phyloP scores from a whole-genome alignment of 2,113 vertebrate genomes.

The Nycticryphes semicollaris region DNA sequence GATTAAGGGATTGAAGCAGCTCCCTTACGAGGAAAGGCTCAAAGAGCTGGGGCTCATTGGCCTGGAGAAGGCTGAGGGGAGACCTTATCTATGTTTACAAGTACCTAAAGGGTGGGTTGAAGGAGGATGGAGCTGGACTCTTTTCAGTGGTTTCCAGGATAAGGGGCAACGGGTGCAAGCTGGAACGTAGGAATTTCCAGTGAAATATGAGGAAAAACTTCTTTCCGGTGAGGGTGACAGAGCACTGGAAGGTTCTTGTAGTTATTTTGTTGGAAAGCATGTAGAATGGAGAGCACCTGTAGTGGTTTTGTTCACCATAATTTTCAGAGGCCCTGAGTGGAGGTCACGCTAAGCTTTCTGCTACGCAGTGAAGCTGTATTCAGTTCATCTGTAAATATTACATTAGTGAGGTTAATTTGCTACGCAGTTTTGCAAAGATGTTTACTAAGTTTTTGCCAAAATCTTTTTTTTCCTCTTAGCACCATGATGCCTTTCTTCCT shows the following conservation, averaged over 20 bases:
- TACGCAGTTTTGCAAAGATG: not conserved
- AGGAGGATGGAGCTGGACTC: too few relatives aligned
- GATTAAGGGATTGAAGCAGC: too few relatives aligned
- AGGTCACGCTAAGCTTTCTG: not conserved
- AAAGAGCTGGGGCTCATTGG: too few relatives aligned
- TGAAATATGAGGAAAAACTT: too few relatives aligned
- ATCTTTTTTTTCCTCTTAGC: not conserved
- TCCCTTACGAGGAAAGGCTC: too few relatives aligned
- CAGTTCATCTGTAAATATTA: not conserved
- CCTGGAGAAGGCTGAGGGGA: too few relatives aligned
- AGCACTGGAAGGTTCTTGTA: not conserved
- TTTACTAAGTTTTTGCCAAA: not conserved
- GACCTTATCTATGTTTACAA: too few relatives aligned
- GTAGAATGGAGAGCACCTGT: not conserved
- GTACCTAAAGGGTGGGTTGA: too few relatives aligned
- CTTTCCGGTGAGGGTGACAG: too few relatives aligned
- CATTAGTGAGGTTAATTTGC: not conserved
- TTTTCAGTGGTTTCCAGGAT: too few relatives aligned
- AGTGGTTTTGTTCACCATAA: not conserved
- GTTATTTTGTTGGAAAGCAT: not conserved
- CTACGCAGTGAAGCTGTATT: not conserved
- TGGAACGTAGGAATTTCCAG: too few relatives aligned
- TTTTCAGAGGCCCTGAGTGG: not conserved
- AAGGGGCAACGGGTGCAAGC: too few relatives aligned
- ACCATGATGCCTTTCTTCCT: not conserved